Conservation (phyloP, 2,113 vertebrate species). For the Steatornis caripensis region DNA sequence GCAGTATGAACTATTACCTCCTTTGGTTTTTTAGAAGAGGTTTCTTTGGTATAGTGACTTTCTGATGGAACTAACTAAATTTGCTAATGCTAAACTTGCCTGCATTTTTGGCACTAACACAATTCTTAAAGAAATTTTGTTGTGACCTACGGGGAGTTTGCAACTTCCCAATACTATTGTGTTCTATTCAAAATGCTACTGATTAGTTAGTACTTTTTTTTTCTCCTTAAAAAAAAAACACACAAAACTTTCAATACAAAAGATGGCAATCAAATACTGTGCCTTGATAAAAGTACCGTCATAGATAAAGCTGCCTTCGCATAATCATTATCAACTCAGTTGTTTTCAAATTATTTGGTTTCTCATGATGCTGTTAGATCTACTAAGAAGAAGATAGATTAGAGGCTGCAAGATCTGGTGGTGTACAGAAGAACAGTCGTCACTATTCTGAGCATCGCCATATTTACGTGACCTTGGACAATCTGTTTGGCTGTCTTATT, state of each 20-base stretch:
- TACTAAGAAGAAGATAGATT: neutral
- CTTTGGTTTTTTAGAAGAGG: neutral
- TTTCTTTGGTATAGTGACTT: neutral
- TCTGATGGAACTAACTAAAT: neutral
- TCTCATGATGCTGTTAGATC: neutral
- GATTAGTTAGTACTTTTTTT: neutral
- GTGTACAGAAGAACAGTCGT: neutral
- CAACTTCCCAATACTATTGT: neutral
- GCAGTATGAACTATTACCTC: neutral
- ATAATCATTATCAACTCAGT: neutral
- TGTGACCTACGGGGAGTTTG: neutral
- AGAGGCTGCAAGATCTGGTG: neutral
- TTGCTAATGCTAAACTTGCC: neutral
- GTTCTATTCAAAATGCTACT: neutral
- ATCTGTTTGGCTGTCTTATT: neutral
- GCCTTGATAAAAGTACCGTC: neutral
- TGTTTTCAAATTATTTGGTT: neutral
- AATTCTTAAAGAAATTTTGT: neutral
- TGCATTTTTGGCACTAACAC: neutral
- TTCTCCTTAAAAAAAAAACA: neutral
- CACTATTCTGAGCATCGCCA: neutral
- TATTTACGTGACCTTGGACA: neutral
- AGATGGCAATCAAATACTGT: neutral
- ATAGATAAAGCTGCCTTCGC: neutral
- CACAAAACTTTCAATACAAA: neutral